Conservation (phyloP, 2,888 invertebrate genomes). For the Sabatieria punctata region DNA sequence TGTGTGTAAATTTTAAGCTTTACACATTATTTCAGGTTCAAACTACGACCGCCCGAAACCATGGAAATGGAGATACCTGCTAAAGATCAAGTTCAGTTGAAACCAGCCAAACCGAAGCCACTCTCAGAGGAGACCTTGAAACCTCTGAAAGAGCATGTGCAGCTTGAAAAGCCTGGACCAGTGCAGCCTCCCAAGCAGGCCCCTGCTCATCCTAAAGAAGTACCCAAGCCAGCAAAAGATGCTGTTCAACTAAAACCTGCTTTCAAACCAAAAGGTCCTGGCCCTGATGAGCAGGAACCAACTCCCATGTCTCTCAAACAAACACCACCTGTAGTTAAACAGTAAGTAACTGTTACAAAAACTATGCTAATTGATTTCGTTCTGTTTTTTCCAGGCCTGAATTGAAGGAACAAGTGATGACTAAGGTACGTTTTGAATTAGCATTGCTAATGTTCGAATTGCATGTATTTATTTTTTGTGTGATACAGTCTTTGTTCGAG, state of each 20-base stretch:
- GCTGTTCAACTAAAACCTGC: slow-evolving; percentile 25
- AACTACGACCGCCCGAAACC: slow-evolving; percentile 19
- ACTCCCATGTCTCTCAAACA: slow-evolving; percentile 6
- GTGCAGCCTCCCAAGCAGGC: slow-evolving; percentile 22
- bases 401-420: background rate
- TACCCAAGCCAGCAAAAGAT: slow-evolving; percentile 21
- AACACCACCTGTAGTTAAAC: slow-evolving; percentile 20
- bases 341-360: slow-evolving; percentile 12
- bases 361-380: no score
- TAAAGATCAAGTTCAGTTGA: slow-evolving; percentile 15
- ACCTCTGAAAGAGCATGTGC: background rate
- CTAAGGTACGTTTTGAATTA: no score
- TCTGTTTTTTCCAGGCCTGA: no score
- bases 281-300: background rate
- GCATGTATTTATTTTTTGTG: no score
- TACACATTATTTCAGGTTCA: slow-evolving; percentile 13
- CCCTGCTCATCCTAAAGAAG: slow-evolving; percentile 20
- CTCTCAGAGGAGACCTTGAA: slow-evolving; percentile 2
- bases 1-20: no score
- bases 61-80: slow-evolving; percentile 26
- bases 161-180: slow-evolving; percentile 1
- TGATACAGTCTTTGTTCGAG: no score
- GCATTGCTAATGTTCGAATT: no score
- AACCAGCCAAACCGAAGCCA: slow-evolving; percentile 9
- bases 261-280: slow-evolving; percentile 16